Conservation (phyloP, 2,797 vertebrate species). For the Lacerta bilineata region DNA sequence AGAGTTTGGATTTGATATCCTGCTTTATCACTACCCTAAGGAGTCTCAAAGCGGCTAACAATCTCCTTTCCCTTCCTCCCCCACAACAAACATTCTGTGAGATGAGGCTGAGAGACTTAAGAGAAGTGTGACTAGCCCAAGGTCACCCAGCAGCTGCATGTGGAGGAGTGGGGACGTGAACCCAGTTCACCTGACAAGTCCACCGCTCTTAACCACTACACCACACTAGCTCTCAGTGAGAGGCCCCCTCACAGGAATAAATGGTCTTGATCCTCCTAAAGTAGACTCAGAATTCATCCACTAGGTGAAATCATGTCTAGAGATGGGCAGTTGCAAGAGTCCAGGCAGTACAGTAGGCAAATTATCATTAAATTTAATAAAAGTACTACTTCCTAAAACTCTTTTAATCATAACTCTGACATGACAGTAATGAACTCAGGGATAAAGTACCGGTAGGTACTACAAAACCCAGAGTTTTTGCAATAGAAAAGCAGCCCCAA, state of each 20-base stretch:
- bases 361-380: background rate
- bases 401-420: constrained; percentile 1
- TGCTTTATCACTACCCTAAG: too few relatives aligned
- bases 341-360: background rate
- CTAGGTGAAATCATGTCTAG: background rate
- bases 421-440: background rate
- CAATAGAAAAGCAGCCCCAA: background rate
- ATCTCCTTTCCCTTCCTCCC: too few relatives aligned
- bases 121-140: too few relatives aligned
- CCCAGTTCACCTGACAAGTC: too few relatives aligned
- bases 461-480: background rate
- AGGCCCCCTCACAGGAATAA: background rate
- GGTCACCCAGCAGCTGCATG: too few relatives aligned
- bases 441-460: background rate
- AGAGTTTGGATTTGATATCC: too few relatives aligned
- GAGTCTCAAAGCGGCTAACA: too few relatives aligned
- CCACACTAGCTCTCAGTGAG: too few relatives aligned
- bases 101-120: too few relatives aligned
- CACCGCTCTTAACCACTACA: too few relatives aligned
- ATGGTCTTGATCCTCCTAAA: background rate
- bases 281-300: background rate
- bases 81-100: too few relatives aligned
- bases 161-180: too few relatives aligned
- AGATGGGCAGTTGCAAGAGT: background rate
- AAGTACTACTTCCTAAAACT: background rate